Evolutionary conservation across 2,888 invertebrate species (phyloP), one percentile per base, ranked within the genome.

Genomic region (Stenotaenia linearis): DNA sequence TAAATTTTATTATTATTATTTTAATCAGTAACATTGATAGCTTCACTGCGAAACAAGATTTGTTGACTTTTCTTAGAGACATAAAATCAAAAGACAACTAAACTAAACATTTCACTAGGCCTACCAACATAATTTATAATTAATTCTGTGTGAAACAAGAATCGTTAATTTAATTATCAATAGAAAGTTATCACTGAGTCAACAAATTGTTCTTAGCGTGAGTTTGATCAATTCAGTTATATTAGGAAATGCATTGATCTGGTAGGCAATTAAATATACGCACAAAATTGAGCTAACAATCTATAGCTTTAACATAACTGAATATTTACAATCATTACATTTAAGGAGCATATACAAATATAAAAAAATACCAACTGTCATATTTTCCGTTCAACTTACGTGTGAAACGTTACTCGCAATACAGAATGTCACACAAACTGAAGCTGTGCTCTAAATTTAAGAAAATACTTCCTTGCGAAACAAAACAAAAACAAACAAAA

Each of bases 211-310:
- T 28, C n/a, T 28, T 12, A 69, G 6, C 10, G 28, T 25, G 12
- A 10, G 2, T 1, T 18, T 50, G n/a, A 18, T n/a, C 45, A 61
- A 1, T 23, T 61, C 12, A 45, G 45, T 12, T 45, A 45, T n/a
- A 45, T 61, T 61, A 69, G n/a, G 69, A 69, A 69, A 69, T 69
- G 69, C 69, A 69, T 69, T 69, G 25, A 28, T 69, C 69, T 69
- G 69, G 25, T 69, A 69, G 69, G 69, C 69, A 69, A 69, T 69
- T 69, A 69, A 69, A 69, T n/a, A 12, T 28, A 69, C 69, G 25
- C 28, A 69, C n/a, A 1, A 69, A 69, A 69, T 69, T 69, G 69
- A 69, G 69, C 69, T 28, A 25, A 69, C n/a, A 28, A 12, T 12
- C 69, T 25, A 69, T n/a, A 69, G 28, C 69, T 69, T 25, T 12